These are phyloP conservation scores for Falco novaeseelandiae DNA, from an alignment of 2,797 vertebrate genomes.

Conservation along the genomic window DNA sequence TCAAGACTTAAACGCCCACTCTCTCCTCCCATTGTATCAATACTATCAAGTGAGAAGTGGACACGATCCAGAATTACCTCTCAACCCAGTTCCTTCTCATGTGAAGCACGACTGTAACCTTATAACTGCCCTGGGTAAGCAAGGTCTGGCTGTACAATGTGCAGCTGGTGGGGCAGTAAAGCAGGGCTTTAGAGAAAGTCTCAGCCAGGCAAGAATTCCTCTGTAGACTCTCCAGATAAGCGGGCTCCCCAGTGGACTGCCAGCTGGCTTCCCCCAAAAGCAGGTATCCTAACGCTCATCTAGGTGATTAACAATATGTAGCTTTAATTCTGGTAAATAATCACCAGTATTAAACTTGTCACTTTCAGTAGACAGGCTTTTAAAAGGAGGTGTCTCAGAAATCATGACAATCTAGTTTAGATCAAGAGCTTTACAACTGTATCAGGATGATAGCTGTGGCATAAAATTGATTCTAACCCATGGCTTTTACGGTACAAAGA, in stretches of 20 bases:
- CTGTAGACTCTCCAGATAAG: background rate
- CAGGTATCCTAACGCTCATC: background rate
- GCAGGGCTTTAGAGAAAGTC: background rate
- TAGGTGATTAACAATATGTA: background rate
- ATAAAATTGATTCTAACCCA: slow-evolving; percentile 55
- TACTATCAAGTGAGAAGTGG: background rate
- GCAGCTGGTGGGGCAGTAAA: background rate
- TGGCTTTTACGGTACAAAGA: slow-evolving; percentile 26
- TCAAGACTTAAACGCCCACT: background rate
- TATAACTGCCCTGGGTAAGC: background rate
- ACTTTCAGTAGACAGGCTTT: background rate
- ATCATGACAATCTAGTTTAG: background rate
- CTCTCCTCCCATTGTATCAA: background rate
- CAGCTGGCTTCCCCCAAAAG: background rate
- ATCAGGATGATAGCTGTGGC: slow-evolving; percentile 32
- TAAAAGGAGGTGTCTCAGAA: background rate
- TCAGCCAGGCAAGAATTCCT: background rate
- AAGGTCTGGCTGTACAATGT: background rate
- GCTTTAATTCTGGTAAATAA: slow-evolving; percentile 29
- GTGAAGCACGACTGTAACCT: background rate
- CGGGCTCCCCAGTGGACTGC: background rate
- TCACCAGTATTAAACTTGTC: background rate
- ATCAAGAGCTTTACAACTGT: slow-evolving; percentile 17
- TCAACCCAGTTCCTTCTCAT: background rate
- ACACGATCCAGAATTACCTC: background rate